Evolutionary conservation across 2,113 vertebrate species (phyloP).

Genomic region (Dolichotis patagonum): DNA sequence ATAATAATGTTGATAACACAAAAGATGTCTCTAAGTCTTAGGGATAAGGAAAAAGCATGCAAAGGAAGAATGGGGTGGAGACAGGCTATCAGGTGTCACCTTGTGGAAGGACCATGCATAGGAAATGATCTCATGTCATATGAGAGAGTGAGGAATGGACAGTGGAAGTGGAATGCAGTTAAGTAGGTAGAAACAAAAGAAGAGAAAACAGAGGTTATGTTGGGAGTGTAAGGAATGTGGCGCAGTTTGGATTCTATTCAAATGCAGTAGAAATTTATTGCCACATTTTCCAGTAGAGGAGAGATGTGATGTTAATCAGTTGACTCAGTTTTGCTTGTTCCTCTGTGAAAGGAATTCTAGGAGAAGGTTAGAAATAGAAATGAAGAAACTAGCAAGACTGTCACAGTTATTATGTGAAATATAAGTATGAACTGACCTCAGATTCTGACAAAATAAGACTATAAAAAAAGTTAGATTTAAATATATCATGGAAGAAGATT

Average conservation of each 20-base stretch:
- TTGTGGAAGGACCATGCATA: rapidly evolving
- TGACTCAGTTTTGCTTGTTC: not conserved
- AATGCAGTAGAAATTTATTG: not conserved
- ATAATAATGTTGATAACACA: not conserved
- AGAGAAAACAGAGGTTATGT: not conserved
- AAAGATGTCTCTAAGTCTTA: not conserved
- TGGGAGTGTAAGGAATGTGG: not conserved
- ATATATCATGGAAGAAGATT: not conserved
- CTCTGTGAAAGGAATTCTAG: not conserved
- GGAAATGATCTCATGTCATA: not conserved
- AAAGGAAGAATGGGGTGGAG: not conserved
- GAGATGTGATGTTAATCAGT: not conserved
- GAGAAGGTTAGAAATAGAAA: not conserved
- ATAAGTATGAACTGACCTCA: not conserved
- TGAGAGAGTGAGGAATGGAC: not conserved
- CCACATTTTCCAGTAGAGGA: not conserved
- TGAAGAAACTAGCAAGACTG: not conserved
- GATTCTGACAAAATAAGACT: not conserved
- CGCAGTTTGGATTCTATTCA: not conserved
- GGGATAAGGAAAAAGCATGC: not conserved
- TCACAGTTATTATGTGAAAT: not conserved
- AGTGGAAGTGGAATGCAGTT: too few species aligned
- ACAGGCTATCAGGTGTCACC: not conserved
- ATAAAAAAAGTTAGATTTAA: not conserved
- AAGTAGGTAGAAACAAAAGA: not conserved